These are phyloP conservation scores for Latrodectus geometricus DNA, from an alignment of 1,140 invertebrate species.

Conservation along the genomic window DNA sequence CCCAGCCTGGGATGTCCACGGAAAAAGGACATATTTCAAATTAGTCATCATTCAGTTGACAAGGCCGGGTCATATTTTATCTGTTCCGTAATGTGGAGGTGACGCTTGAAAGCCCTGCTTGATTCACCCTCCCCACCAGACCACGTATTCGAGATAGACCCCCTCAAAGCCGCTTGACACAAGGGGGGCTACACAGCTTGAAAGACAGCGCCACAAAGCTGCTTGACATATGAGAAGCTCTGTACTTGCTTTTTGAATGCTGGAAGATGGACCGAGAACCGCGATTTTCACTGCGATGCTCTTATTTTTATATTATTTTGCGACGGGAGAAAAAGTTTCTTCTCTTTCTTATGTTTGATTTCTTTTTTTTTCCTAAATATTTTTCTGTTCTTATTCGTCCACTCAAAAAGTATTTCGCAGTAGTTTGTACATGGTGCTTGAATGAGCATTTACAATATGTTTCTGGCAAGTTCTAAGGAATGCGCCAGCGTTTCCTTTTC, in stretches of 20 bases:
- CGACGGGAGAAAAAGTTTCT: background rate
- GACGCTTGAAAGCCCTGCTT: conserved; percentile 50
- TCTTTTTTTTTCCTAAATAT: background rate
- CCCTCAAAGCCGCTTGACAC: conserved; percentile 10
- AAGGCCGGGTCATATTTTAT: conserved; percentile 62
- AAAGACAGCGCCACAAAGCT: conserved; percentile 52
- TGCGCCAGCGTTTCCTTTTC: too few species aligned
- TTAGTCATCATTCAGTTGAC: conserved; percentile 62
- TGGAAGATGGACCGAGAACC: background rate
- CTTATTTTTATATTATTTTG: background rate
- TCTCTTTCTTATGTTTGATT: background rate
- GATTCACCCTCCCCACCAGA: background rate
- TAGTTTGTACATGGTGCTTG: too few species aligned
- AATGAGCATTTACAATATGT: too few species aligned
- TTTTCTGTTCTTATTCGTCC: background rate
- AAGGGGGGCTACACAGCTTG: conserved; percentile 15
- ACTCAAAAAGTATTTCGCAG: background rate
- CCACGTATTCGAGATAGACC: background rate
- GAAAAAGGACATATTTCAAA: conserved; percentile 63
- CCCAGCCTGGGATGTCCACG: conserved; percentile 55
- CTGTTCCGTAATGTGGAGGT: conserved; percentile 61
- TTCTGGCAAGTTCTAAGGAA: too few species aligned
- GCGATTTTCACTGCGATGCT: background rate
- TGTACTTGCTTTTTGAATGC: conserved; percentile 8
- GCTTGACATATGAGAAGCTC: conserved; percentile 58